Base-by-base conservation (phyloP, 1,140 invertebrate genomes). In the Apis florea region DNA sequence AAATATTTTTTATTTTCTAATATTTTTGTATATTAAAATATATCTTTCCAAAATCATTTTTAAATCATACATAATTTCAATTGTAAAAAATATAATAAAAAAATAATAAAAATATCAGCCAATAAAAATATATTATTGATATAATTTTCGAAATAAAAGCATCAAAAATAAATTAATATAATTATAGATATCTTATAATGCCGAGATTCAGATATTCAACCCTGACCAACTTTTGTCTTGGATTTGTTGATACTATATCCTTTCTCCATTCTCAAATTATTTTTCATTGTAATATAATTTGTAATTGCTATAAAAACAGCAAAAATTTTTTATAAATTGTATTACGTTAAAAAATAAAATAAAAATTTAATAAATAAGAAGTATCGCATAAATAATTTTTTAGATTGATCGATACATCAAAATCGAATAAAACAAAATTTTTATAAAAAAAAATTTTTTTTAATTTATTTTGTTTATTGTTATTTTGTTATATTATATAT, bases 191-290 rank as follows among this genome's bases (percentile, higher is more conserved):
- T 0, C 64, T 53, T 26, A 70, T 83, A 82, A 78, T 79, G 79
- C 26, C 47, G 58, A 74, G 74, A 75, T 83, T 71, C 74, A 56
- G 64, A 49, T 67, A 54, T 69, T 53, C 75, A 72, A 72, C 85
- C 83, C 72, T 86, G 85, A 85, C 79, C 85, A 74, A 82, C 24
- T 86, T 61, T 71, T 51, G 66, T 61, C 79, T 83, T 85, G 61
- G 79, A 83, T 79, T 67, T 9, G 13, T 17, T 64, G 2, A 3
- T 24, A 24, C 1, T n/a, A 26, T n/a, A 47, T 15, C 4, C 40
- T 17, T 49, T 17, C 56, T 40, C 40, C n/a, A 19, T 6, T n/a
- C 5, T 13, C 10, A 1, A 17, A 17, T 2, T 13, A 13, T 12
- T n/a, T 12, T 47, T 53, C 2, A 11, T 64, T 17, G 10, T 1